These are phyloP conservation scores for Lamprotornis superbus DNA, from an alignment of 2,113 vertebrate genomes.

Conservation along the genomic window DNA sequence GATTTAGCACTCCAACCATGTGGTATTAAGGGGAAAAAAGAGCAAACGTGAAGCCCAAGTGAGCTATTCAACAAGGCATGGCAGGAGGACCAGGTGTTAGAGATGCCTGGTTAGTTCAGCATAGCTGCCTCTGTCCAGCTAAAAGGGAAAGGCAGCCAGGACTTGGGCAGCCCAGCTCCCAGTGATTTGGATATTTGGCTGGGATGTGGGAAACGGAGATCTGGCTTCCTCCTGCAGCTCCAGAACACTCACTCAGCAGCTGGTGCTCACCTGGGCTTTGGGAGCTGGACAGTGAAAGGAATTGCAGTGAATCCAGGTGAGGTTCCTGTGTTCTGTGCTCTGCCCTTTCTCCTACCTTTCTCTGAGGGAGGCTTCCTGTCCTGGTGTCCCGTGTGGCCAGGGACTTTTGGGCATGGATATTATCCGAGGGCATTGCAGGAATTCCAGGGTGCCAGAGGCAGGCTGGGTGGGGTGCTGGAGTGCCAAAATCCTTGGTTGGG, in stretches of 20 bases:
- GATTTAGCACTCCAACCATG: neutral
- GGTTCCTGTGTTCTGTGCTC: neutral
- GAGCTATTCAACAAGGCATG: fast-evolving
- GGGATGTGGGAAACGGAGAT: neutral
- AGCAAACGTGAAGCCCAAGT: neutral
- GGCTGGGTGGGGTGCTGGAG: neutral
- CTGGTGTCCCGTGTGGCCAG: neutral
- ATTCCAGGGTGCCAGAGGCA: neutral
- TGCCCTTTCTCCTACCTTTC: neutral
- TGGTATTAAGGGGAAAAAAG: neutral
- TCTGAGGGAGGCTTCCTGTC: neutral
- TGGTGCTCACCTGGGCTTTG: neutral
- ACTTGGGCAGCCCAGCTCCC: neutral
- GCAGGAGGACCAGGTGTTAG: neutral
- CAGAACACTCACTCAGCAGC: neutral
- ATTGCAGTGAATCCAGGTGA: neutral
- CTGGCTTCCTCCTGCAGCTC: neutral
- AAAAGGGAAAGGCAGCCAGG: neutral
- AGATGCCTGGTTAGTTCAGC: neutral
- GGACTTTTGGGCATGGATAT: fast-evolving
- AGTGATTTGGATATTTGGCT: neutral
- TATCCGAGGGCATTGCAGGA: neutral
- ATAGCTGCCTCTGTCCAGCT: neutral
- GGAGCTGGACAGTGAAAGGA: neutral
- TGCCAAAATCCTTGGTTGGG: neutral